These are phyloP conservation scores for Paedocypris micromegethes DNA, from an alignment of 2,797 vertebrate genomes.

Conservation along the genomic window DNA sequence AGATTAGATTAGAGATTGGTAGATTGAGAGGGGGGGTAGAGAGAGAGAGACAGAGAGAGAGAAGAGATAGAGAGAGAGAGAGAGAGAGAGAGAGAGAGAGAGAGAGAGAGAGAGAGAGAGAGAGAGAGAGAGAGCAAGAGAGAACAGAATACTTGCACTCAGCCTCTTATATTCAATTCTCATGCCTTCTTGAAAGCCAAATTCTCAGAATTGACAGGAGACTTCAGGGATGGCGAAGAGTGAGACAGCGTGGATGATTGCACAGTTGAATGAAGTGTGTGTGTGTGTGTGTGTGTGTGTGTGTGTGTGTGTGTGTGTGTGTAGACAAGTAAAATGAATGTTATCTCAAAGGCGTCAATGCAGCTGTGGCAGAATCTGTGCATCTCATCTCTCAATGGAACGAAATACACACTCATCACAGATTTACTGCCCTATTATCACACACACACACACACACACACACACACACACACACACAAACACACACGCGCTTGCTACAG, in stretches of 20 bases:
- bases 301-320: slow-evolving; percentile 38
- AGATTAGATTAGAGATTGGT: too few species aligned
- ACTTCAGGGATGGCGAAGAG: slow-evolving; percentile 13
- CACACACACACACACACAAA: background rate
- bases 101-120: slow-evolving; percentile 14
- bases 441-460: slow-evolving; percentile 22
- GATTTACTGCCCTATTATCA: slow-evolving; percentile 14
- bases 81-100: too few species aligned
- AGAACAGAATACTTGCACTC: slow-evolving; percentile 12
- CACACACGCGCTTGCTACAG: background rate
- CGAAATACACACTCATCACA: slow-evolving; percentile 33
- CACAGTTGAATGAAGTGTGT: slow-evolving; percentile 10
- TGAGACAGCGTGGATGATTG: slow-evolving; percentile 26
- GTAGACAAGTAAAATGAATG: slow-evolving; percentile 31
- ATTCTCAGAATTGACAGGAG: slow-evolving; percentile 25
- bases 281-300: slow-evolving; percentile 36
- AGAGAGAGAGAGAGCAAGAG: slow-evolving; percentile 18
- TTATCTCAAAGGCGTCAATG: slow-evolving; percentile 37
- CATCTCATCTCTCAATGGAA: slow-evolving; percentile 31
- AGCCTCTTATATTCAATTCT: slow-evolving; percentile 21
- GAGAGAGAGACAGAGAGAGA: too few species aligned
- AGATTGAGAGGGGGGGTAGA: too few species aligned
- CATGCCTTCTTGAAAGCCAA: slow-evolving; percentile 34
- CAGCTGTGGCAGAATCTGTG: slow-evolving; percentile 36
- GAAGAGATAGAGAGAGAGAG: too few species aligned